Percentiles rank a stretch among this genome's conserved stretches.
These are phyloP conservation scores for Bryconaethiops microstoma DNA, from an alignment of 2,797 vertebrate genomes.

Conservation along the genomic window DNA sequence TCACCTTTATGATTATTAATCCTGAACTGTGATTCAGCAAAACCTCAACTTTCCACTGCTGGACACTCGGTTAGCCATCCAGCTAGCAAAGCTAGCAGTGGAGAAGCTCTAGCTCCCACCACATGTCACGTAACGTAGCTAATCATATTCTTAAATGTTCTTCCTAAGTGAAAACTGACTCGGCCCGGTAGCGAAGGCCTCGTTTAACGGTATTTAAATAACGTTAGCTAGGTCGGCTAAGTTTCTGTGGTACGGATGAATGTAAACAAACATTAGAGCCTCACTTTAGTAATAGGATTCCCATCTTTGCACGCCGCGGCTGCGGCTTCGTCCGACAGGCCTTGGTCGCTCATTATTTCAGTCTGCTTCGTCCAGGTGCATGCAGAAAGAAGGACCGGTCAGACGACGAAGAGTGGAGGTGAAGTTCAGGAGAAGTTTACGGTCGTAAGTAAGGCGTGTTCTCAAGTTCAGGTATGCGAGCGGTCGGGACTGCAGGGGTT, in stretches of 20 bases:
- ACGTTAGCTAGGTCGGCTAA: not conserved
- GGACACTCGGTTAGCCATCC: not conserved
- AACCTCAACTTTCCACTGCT: not conserved
- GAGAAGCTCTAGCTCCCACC: not conserved
- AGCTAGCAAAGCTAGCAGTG: not conserved
- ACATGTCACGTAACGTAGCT: too few species aligned
- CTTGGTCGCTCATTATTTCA: constrained; percentile 72
- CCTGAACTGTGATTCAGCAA: not conserved
- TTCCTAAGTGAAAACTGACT: not conserved
- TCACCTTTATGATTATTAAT: not conserved
- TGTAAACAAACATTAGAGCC: not conserved
- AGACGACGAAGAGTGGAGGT: not conserved
- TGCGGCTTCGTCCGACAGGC: constrained; percentile 71
- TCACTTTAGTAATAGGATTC: constrained; percentile 73
- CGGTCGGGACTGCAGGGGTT: not conserved
- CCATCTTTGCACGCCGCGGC: constrained; percentile 75
- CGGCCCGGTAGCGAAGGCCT: not conserved
- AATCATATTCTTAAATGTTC: not conserved
- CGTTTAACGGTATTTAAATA: not conserved
- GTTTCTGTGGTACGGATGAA: not conserved
- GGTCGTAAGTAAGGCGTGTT: not conserved
- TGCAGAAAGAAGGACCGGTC: not conserved
- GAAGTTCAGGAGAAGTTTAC: not conserved
- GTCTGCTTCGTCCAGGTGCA: not conserved
- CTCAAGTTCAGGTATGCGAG: not conserved